phyloP scores from a whole-genome alignment of 2,888 invertebrate species.

The Tenthredo notha region DNA sequence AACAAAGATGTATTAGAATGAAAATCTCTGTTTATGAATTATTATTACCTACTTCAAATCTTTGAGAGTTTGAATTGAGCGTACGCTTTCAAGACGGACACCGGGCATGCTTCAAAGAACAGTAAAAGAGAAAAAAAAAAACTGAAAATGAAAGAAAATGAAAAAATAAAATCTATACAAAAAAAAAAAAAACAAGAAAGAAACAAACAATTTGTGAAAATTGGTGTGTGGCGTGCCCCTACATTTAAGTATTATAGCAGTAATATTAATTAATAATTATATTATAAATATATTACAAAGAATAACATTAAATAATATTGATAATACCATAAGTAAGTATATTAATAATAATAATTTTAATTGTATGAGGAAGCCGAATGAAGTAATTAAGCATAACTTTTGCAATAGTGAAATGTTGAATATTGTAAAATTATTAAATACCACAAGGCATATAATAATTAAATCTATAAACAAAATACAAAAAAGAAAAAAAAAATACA shows the following conservation, averaged over 20 bases:
- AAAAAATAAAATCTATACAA: not conserved
- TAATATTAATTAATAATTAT: slow-evolving; percentile 75
- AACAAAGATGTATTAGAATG: not conserved
- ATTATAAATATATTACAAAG: slow-evolving; percentile 69
- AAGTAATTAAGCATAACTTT: slow-evolving; percentile 69
- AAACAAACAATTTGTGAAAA: slow-evolving; percentile 54
- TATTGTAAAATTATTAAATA: slow-evolving; percentile 54
- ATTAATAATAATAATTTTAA: slow-evolving; percentile 70
- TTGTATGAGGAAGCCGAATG: slow-evolving; percentile 70
- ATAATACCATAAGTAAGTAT: slow-evolving; percentile 76
- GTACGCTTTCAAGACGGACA: slow-evolving; percentile 59
- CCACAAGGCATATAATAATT: slow-evolving; percentile 46
- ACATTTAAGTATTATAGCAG: slow-evolving; percentile 76
- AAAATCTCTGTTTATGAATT: slow-evolving; percentile 7
- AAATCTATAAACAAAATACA: slow-evolving; percentile 9
- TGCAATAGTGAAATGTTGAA: slow-evolving; percentile 67
- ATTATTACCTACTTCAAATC: slow-evolving; percentile 44
- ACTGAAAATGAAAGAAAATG: slow-evolving; percentile 47
- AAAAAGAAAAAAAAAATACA: not conserved
- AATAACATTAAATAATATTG: slow-evolving; percentile 70
- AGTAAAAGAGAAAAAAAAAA: slow-evolving; percentile 53
- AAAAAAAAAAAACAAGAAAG: slow-evolving; percentile 49
- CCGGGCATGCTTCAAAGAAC: slow-evolving; percentile 60
- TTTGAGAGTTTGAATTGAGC: slow-evolving; percentile 52
- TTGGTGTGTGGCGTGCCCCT: slow-evolving; percentile 69